Percentiles rank a stretch among this genome's conserved stretches.
phyloP scores from a whole-genome alignment of 2,797 vertebrate species.

The Pitangus sulphuratus region DNA sequence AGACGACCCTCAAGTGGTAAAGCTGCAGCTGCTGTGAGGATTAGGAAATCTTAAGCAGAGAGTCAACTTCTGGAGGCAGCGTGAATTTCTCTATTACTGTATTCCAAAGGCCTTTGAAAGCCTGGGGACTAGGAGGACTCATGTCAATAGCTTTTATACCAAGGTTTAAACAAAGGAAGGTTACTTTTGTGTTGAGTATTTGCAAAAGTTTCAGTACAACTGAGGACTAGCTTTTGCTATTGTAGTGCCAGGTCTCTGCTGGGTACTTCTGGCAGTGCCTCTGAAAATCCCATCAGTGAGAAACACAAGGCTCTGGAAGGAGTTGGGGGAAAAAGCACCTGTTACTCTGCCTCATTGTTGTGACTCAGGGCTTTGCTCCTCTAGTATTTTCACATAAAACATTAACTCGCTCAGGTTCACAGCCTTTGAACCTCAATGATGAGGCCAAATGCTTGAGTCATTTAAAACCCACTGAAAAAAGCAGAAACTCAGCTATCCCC shows the following conservation, averaged over 20 bases:
- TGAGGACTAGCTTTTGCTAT: not conserved
- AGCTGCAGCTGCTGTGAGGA: constrained; percentile 26
- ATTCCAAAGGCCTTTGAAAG: not conserved
- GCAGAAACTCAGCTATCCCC: not conserved
- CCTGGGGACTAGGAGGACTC: not conserved
- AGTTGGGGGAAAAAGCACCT: not conserved
- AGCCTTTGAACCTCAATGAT: not conserved
- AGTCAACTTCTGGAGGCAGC: not conserved
- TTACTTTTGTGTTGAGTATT: not conserved
- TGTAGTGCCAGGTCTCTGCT: not conserved
- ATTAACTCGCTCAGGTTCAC: not conserved
- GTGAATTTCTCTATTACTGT: not conserved
- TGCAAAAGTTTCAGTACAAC: not conserved
- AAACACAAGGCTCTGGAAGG: not conserved
- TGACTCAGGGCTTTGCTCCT: not conserved
- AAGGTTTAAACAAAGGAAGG: not conserved
- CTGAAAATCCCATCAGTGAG: not conserved
- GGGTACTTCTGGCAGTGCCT: not conserved
- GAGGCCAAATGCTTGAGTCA: not conserved
- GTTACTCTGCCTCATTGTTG: not conserved
- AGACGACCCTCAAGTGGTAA: not conserved
- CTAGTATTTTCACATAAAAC: not conserved
- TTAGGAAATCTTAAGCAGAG: constrained; percentile 49
- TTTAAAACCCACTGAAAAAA: not conserved
- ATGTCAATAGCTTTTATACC: not conserved